Evolutionary conservation across 2,888 invertebrate species (phyloP).

Genomic region (Scaptomyza cyrtandrae): DNA sequence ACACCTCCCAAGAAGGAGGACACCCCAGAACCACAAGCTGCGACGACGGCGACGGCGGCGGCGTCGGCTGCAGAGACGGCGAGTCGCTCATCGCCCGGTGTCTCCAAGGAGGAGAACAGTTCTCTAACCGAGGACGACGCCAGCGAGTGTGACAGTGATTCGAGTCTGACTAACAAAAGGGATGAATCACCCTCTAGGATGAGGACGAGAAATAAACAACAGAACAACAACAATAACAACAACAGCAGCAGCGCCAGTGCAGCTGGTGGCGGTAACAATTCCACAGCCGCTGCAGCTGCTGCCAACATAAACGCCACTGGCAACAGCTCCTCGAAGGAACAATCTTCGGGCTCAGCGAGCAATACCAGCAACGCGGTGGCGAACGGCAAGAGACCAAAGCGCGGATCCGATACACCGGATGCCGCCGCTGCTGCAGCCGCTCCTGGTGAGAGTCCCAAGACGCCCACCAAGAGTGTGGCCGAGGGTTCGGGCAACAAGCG

Average conservation of each 20-base stretch:
- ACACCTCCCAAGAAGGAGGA: constrained; percentile 93
- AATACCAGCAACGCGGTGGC: constrained; percentile 76
- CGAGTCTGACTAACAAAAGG: constrained; percentile 90
- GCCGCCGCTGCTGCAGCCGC: constrained; percentile 74
- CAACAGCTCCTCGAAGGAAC: constrained; percentile 71
- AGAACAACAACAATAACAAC: constrained; percentile 87
- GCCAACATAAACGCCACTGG: constrained; percentile 45
- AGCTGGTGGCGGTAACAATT: constrained; percentile 56
- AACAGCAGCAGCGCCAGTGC: constrained; percentile 56
- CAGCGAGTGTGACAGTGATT: constrained; percentile 98
- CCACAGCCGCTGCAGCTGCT: constrained; percentile 46
- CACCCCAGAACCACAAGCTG: constrained; percentile 87
- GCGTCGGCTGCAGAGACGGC: constrained; percentile 83
- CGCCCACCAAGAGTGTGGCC: constrained; percentile 76
- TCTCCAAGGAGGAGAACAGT: constrained; percentile 90
- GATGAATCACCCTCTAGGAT: constrained; percentile 95
- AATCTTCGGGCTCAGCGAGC: constrained; percentile 53
- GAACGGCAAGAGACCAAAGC: constrained; percentile 86
- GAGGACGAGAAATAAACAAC: constrained; percentile 93
- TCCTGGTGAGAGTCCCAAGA: constrained; percentile 85
- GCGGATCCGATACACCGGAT: constrained; percentile 87
- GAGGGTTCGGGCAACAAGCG: constrained; percentile 82
- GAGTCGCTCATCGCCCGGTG: constrained; percentile 87
- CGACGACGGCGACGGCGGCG: constrained; percentile 84
- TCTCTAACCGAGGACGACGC: constrained; percentile 95